Evolutionary conservation across 2,113 vertebrate species (phyloP), one percentile per base, ranked within the genome.

Genomic region (Probosciger aterrimus): DNA sequence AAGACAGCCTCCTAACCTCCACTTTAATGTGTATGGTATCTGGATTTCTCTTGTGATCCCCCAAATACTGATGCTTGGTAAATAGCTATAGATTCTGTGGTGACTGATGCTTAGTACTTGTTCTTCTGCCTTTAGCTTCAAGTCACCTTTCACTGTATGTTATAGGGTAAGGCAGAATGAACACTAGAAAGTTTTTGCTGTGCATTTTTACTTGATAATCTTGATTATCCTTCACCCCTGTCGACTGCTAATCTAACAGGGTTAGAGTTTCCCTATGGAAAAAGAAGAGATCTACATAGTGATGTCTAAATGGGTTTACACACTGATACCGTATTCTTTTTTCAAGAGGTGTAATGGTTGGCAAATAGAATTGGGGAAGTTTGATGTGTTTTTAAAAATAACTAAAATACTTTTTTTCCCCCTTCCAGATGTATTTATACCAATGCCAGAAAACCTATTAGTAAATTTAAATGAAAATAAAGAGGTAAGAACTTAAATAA

Each of bases 381-480:
- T 44, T 80, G 70, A 67, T 79, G 16, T 52, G 28, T 59, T 70
- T 90, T 67, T 67, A 30, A 71, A 84, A 53, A 6, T 62, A 92
- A 62, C 35, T 57, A 17, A 30, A 84, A 37, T 16, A 19, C 46
- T 71, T 92, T 92, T 80, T 67, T 92, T 85, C 7, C 74, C 84
- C 87, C 28, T 97, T 98, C 85, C 98, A 99, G 99, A 99, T 98
- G 98, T 99, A 90, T 99, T 99, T 98, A 98, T 99, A 98, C 99
- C 99, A 85, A 99, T 99, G 98, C 99, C 99, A 97, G 99, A 99
- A 98, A 99, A 99, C 97, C 98, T 99, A 97, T 8, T 99, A 97
- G 99, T 99, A 90, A 99, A 99, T 97, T 98, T 99, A 98, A 99
- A 98, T 96, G 99, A 99, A 98, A 99, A 98, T 97, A 99, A 99